phyloP scores from a whole-genome alignment of 2,113 vertebrate genomes.

The Catharus minimus region DNA sequence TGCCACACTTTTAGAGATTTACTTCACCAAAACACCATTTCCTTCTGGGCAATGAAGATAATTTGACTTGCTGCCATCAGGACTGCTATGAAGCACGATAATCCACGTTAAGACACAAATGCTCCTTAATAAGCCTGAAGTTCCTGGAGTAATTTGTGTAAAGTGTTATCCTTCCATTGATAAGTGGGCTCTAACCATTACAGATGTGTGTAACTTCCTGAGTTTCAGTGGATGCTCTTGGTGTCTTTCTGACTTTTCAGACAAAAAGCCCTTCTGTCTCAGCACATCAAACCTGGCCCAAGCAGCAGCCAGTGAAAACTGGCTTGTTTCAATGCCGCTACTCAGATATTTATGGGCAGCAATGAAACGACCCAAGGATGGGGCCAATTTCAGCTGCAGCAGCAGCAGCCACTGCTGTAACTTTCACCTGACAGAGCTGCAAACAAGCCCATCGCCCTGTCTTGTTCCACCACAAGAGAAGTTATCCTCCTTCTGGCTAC shows the following conservation, averaged over 20 bases:
- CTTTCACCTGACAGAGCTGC: background rate
- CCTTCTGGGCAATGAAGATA: background rate
- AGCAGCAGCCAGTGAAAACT: constrained; percentile 1
- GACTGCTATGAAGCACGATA: background rate
- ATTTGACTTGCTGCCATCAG: background rate
- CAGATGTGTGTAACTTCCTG: rapidly evolving
- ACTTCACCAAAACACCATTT: background rate
- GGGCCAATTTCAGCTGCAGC: background rate
- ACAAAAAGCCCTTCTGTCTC: constrained; percentile 31
- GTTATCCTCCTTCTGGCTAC: background rate
- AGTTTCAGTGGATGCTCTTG: background rate
- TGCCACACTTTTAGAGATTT: background rate
- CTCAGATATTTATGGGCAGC: background rate
- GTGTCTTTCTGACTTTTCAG: background rate
- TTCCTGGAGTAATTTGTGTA: background rate
- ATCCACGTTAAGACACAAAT: background rate
- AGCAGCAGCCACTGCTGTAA: background rate
- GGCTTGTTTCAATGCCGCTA: background rate
- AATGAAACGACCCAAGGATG: background rate
- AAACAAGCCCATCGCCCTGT: rapidly evolving
- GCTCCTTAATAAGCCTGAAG: background rate
- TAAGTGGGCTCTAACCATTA: background rate
- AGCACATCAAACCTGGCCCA: background rate
- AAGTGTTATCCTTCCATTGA: background rate
- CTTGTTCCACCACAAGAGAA: background rate